Percentiles rank a stretch among this genome's conserved stretches.
Conservation (phyloP, 35 echinoderm and acorn worm genomes). For the Amphiura filiformis region DNA sequence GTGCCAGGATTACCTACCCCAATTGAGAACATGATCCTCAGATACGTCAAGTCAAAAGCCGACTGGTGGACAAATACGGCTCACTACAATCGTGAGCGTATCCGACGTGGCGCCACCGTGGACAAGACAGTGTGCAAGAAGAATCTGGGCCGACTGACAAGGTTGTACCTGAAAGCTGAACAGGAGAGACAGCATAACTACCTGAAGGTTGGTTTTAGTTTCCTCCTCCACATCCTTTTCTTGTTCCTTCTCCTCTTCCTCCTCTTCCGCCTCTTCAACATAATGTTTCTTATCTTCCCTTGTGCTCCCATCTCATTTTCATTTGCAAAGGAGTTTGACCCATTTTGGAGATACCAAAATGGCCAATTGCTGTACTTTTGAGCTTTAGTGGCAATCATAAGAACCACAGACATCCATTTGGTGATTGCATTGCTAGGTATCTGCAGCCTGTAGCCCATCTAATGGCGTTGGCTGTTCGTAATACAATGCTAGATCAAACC, state of each 20-base stretch:
- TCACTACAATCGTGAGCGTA: constrained; percentile 99
- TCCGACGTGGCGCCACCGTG: constrained; percentile 92
- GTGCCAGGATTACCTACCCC: constrained; percentile 93
- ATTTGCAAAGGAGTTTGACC: constrained; percentile 92
- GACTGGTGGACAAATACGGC: constrained; percentile 99
- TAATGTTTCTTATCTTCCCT: background rate
- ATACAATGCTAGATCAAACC: too few species aligned
- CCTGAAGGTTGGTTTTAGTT: too few species aligned
- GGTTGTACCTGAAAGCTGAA: constrained; percentile 96
- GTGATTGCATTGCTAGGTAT: too few species aligned
- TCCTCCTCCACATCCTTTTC: too few species aligned
- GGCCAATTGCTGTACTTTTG: too few species aligned
- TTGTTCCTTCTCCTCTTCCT: too few species aligned
- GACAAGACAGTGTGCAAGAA: constrained; percentile 99
- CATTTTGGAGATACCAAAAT: too few species aligned
- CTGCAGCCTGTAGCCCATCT: background rate
- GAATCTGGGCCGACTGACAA: constrained; percentile 87
- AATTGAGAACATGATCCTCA: constrained; percentile 99
- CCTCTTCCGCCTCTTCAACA: background rate
- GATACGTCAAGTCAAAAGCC: constrained; percentile 97
- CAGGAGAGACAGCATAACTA: constrained; percentile 99
- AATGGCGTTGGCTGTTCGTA: background rate
- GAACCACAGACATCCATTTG: too few species aligned
- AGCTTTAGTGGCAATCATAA: too few species aligned
- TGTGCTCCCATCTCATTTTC: constrained; percentile 76